Conservation (phyloP, 2,113 vertebrate genomes). For the Eurystomus gularis region DNA sequence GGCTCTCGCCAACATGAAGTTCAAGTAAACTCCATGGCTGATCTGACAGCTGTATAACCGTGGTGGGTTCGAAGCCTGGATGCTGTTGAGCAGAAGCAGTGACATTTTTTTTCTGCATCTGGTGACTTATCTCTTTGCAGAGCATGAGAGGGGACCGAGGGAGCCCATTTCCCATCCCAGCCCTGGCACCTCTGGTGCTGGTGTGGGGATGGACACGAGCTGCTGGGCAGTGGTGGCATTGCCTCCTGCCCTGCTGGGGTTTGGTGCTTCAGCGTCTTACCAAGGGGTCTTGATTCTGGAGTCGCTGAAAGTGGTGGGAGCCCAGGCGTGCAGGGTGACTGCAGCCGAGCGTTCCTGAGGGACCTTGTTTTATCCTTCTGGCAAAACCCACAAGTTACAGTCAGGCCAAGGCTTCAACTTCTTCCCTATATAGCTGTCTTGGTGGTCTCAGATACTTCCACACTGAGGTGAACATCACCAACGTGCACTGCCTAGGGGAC, state of each 20-base stretch:
- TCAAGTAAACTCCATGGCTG: constrained; percentile 4
- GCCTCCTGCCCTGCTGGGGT: rapidly evolving
- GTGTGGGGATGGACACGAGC: rapidly evolving
- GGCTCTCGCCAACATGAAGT: constrained; percentile 9
- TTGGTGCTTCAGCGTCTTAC: background rate
- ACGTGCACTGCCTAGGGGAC: rapidly evolving
- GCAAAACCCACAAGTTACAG: background rate
- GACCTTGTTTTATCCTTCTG: background rate
- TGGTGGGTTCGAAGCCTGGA: background rate
- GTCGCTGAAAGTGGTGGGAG: background rate
- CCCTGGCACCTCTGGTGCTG: background rate
- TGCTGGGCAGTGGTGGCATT: rapidly evolving
- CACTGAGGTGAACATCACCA: background rate
- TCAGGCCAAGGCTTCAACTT: background rate
- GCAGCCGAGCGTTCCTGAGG: rapidly evolving
- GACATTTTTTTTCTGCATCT: background rate
- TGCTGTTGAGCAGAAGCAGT: background rate
- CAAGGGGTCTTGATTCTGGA: background rate
- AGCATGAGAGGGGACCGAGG: rapidly evolving
- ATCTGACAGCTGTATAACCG: background rate
- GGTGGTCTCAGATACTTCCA: rapidly evolving
- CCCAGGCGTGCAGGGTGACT: rapidly evolving
- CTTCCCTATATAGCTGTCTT: background rate
- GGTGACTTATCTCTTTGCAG: background rate
- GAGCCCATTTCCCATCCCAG: background rate